These are phyloP conservation scores for Diplosoma virens DNA, from an alignment of 23 tunicate species.

Conservation along the genomic window DNA sequence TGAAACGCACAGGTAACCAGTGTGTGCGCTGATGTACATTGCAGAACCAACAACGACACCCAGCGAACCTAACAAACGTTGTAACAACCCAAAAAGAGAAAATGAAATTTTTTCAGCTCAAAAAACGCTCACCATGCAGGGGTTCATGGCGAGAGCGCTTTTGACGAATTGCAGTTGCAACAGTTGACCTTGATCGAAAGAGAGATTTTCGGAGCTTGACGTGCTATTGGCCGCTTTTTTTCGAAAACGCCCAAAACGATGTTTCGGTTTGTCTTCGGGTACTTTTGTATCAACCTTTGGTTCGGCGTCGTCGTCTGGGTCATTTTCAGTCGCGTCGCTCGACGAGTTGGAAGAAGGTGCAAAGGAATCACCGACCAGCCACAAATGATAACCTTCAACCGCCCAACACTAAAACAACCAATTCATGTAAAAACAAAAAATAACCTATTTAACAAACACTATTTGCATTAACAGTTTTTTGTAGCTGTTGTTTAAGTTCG, in stretches of 20 bases:
- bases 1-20: neutral
- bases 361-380: conserved; percentile 55
- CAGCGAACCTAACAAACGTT: no score
- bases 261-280: neutral
- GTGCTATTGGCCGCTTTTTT: neutral
- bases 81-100: no score
- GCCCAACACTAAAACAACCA: conserved; percentile 87
- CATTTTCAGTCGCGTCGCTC: conserved; percentile 4
- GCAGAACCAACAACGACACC: no score
- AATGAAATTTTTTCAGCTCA: no score
- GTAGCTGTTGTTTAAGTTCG: no score
- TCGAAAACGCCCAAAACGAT: neutral
- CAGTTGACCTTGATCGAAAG: conserved; percentile 42
- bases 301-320: neutral
- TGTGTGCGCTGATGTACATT: no score
- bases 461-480: no score
- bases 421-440: no score
- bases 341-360: conserved; percentile 5
- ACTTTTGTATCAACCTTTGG: neutral
- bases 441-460: no score
- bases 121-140: conserved; percentile 64
- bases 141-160: conserved; percentile 90
- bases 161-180: conserved; percentile 80
- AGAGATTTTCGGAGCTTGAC: neutral
- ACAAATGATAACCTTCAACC: conserved; percentile 91